These are phyloP conservation scores for Aricia artaxerxes DNA, from an alignment of 2,888 invertebrate species.

Conservation along the genomic window DNA sequence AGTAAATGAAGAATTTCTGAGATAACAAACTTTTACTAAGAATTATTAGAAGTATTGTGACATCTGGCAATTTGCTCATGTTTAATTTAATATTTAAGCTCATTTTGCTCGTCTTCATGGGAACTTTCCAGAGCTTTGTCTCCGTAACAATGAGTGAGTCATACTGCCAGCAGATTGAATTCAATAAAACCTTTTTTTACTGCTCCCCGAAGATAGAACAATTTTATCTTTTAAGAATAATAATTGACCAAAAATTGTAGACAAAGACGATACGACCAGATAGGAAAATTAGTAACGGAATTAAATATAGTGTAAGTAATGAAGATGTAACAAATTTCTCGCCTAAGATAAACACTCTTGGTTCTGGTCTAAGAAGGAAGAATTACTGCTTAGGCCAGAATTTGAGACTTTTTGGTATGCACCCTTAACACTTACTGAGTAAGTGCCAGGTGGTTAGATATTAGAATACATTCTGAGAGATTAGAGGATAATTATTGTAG, in stretches of 20 bases:
- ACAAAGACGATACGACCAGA: neutral
- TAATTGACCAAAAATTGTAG: neutral
- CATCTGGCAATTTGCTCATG: neutral
- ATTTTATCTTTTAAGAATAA: slow-evolving; percentile 20
- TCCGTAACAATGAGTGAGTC: slow-evolving; percentile 15
- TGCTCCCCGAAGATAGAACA: slow-evolving; percentile 7
- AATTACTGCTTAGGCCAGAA: too few species aligned
- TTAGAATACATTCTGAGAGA: neutral
- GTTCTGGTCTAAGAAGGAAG: neutral
- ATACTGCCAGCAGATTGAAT: slow-evolving; percentile 26
- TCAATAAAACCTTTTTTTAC: slow-evolving; percentile 28
- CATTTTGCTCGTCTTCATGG: slow-evolving; percentile 15
- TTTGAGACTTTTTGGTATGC: neutral
- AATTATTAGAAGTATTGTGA: neutral
- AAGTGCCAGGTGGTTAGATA: too few species aligned
- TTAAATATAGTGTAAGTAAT: neutral
- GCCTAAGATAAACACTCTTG: neutral
- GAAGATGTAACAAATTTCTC: neutral
- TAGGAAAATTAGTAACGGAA: neutral
- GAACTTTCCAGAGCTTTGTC: slow-evolving; percentile 21
- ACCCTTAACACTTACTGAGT: neutral
- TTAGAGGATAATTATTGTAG: neutral
- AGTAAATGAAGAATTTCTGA: too few species aligned
- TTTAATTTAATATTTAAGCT: neutral
- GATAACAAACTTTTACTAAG: neutral